Base-by-base conservation (phyloP, 2,888 invertebrate species). In the Nipponacmea schrenckii region DNA sequence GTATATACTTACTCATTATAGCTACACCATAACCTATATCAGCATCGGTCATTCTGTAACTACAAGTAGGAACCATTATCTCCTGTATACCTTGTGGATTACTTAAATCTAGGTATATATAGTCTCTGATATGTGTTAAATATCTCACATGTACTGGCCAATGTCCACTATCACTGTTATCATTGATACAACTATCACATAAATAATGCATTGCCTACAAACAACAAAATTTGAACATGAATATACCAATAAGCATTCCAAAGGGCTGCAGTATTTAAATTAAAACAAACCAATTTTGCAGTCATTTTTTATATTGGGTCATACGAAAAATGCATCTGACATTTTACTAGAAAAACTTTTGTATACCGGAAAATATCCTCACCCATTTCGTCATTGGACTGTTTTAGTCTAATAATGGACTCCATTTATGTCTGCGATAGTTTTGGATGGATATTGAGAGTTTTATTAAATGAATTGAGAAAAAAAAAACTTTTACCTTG, bases 31-130 rank as follows among this genome's bases (percentile, higher is more conserved):
- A 96, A 1, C 97, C 98, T 89, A 96, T 95, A 79, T 93, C 91
- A 3, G 89, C 87, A 26, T 94, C 95, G 0, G 98, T 98, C 98
- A 98, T 98, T 82, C 98, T 92, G 88, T 98, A 98, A 0, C 96
- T 97, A 86, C 96, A 96, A 0, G 98, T 97, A 2, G 98, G 98
- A 78, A 96, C 94, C 88, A 94, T 92, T 67, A 98, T 92, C 91
- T 98, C 97, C 81, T 92, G 91, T 74, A 93, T 86, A 24, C 77
- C 69, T 70, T 77, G 63, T 27, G 67, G 56, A 68, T 83, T 76
- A 14, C 75, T 77, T 10, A 83, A 67, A 73, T 84, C 81, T 10
- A 83, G 70, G 2, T 78, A 74, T 10, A 82, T 73, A 68, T 74
- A 83, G 24, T 73, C 72, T 17, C 76, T 69, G 31, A 81, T 77